Base-by-base conservation (phyloP, 2,888 invertebrate species). In the Pterostichus niger region DNA sequence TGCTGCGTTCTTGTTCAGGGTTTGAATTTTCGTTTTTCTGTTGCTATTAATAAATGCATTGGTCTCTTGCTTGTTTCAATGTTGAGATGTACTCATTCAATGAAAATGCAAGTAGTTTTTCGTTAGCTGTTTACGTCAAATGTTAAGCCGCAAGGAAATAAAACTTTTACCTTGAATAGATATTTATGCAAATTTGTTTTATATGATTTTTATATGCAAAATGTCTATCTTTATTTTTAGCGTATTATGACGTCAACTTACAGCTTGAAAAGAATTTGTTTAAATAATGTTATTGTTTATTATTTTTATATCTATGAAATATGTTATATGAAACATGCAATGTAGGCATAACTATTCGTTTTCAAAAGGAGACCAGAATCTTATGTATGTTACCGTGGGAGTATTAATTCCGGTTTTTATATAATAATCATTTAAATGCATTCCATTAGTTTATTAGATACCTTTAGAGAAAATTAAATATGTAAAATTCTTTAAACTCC, bases 11-110 rank as follows among this genome's bases (percentile, higher is more conserved):
- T 44, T 71, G 68, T 52, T 49, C 33, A 31, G n/a, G 31, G 49
- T 75, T 75, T 10, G 24, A 61, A 40, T 78, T 78, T 40, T 78
- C 59, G 31, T 78, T 78, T 78, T 78, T 78, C 59, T 44, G n/a
- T 40, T 24, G 59, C 78, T 78, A 78, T 78, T 59, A 78, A 78
- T 78, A 78, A 56, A 59, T 61, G 61, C 59, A 44, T 31, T 10
- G 31, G 76, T 76, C 35, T 54, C 35, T 31, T 33, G 78, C 77
- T 61, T 56, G 59, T 71, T 71, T 71, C 54, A 78, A 78, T 78
- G 40, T 31, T 56, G 78, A 49, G 46, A 15, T 46, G 31, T 73
- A 49, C 73, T 73, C 73, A 73, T 73, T 73, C 44, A 40, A 73
- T 46, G 31, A 46, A 73, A 73, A 73, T 73, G 73, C 31, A 73